Conservation (phyloP, 2,797 vertebrate species). For the Bradypodion pumilum region DNA sequence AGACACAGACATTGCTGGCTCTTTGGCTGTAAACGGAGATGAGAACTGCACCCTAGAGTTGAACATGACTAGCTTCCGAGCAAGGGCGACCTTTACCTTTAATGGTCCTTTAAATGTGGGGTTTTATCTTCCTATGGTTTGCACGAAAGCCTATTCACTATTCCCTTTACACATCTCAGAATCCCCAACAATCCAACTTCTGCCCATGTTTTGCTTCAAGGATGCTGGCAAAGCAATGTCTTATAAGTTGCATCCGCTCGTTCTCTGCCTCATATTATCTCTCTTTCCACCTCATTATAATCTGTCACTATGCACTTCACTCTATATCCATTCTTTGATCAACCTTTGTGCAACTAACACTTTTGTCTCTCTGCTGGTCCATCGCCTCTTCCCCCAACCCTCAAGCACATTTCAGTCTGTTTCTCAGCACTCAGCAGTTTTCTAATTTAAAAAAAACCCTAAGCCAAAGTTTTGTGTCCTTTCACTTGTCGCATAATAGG, state of each 20-base stretch:
- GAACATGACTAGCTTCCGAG: too few relatives aligned
- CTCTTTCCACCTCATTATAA: not conserved
- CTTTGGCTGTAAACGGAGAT: too few relatives aligned
- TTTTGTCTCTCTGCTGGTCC: not conserved
- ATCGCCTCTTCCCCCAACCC: not conserved
- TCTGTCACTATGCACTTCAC: not conserved
- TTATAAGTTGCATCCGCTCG: not conserved
- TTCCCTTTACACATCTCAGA: too few relatives aligned
- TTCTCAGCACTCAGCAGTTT: not conserved
- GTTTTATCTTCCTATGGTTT: not conserved
- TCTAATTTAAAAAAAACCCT: constrained; percentile 1
- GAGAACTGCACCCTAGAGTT: too few relatives aligned
- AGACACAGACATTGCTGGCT: too few relatives aligned
- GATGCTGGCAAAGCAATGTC: not conserved
- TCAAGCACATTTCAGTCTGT: not conserved
- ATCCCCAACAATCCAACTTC: too few relatives aligned
- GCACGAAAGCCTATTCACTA: too few relatives aligned
- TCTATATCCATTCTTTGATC: not conserved
- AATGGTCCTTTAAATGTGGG: too few relatives aligned
- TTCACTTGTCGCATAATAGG: constrained; percentile 31
- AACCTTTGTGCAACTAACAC: not conserved
- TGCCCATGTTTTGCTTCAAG: too few relatives aligned
- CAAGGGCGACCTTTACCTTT: too few relatives aligned
- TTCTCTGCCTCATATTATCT: too few relatives aligned
- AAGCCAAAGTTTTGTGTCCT: constrained; percentile 4